phyloP scores from a whole-genome alignment of 2,888 invertebrate genomes.

The Adelognathus sp. region DNA sequence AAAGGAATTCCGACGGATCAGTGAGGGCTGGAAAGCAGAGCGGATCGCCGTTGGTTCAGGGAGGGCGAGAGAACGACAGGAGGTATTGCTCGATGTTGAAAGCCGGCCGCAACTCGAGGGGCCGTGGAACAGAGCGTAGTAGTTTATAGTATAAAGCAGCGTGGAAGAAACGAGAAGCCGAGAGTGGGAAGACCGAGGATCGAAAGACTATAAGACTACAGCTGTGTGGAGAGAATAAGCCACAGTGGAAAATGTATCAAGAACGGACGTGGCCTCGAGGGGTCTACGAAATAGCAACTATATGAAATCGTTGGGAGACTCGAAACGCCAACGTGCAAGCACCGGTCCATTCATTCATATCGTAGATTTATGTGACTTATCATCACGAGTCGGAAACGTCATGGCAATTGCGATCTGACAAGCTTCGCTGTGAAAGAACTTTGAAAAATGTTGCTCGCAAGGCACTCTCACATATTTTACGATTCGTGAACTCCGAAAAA shows the following conservation, averaged over 20 bases:
- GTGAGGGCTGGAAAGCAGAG: constrained; percentile 49
- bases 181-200: constrained; percentile 4
- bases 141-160: neutral
- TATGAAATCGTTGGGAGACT: constrained; percentile 41
- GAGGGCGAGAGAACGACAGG: neutral
- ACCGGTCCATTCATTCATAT: too few relatives aligned
- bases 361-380: too few relatives aligned
- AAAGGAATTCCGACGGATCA: constrained; percentile 78
- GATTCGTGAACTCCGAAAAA: too few relatives aligned
- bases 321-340: constrained; percentile 37
- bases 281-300: constrained; percentile 39
- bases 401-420: too few relatives aligned
- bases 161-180: constrained; percentile 17
- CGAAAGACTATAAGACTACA: constrained; percentile 22
- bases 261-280: constrained; percentile 5
- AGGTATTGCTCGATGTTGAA: constrained; percentile 14
- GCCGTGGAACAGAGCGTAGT: neutral
- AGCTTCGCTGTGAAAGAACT: too few relatives aligned
- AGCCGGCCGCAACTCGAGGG: constrained; percentile 8
- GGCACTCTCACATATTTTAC: too few relatives aligned
- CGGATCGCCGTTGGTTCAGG: constrained; percentile 38
- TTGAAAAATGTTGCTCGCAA: too few relatives aligned
- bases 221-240: constrained; percentile 13
- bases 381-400: too few relatives aligned
- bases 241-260: constrained; percentile 7